Evolutionary conservation across 2,797 vertebrate species (phyloP).

Genomic region (Pachyuromys duprasi): DNA sequence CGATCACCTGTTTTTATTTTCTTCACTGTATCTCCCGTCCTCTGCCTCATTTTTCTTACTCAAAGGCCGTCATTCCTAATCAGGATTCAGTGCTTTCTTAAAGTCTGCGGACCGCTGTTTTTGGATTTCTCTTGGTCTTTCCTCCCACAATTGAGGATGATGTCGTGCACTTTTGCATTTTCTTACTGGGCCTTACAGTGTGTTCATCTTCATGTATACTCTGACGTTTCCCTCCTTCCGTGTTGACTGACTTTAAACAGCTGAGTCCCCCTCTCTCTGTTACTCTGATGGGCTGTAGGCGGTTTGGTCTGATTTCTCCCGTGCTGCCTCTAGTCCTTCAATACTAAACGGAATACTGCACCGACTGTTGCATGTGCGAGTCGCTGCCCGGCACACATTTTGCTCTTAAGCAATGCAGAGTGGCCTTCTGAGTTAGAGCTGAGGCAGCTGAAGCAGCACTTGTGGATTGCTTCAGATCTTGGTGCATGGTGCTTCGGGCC

Average conservation of each 20-base stretch:
- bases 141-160: background rate
- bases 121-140: background rate
- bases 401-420: background rate
- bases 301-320: background rate
- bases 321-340: background rate
- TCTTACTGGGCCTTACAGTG: background rate
- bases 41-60: background rate
- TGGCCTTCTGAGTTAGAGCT: background rate
- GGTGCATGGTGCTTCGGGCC: background rate
- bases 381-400: background rate
- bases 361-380: background rate
- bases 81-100: slow-evolving; percentile 1
- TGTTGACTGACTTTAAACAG: background rate
- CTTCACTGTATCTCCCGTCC: background rate
- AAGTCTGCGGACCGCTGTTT: background rate
- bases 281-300: background rate
- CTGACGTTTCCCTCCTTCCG: background rate
- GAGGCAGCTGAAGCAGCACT: too few species aligned
- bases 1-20: background rate
- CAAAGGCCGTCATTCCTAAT: background rate
- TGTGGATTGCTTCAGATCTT: background rate
- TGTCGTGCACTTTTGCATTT: background rate
- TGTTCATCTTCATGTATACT: slow-evolving; percentile 5
- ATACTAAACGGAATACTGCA: background rate
- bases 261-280: background rate